Percentiles rank a stretch among this genome's conserved stretches.
Evolutionary conservation across 2,888 invertebrate species (phyloP).

Genomic region (Daptonema setosum): DNA sequence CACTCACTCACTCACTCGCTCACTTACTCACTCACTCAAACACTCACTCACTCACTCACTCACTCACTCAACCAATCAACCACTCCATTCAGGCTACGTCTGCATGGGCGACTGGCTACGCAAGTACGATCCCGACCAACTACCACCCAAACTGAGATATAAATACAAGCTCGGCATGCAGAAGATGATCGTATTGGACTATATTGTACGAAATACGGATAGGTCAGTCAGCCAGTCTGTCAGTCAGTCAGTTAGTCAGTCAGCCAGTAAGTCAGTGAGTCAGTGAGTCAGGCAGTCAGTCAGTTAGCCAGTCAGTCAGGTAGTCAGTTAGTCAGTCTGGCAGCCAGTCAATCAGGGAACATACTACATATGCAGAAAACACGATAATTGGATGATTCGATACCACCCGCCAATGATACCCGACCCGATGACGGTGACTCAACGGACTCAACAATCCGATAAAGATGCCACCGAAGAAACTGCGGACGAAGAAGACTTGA

Average conservation of each 20-base stretch:
- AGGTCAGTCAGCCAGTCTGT: not conserved
- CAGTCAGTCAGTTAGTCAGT: not conserved
- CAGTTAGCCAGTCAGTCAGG: not conserved
- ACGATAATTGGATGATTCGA: not conserved
- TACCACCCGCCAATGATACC: not conserved
- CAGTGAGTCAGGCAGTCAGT: not conserved
- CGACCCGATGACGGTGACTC: too few relatives aligned
- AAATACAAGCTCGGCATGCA: not conserved
- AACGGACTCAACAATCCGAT: not conserved
- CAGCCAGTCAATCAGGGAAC: too few relatives aligned
- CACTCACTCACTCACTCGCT: too few relatives aligned
- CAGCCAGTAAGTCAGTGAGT: not conserved
- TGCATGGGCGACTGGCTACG: not conserved
- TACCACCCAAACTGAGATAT: slow-evolving; percentile 26
- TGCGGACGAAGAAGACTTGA: too few relatives aligned
- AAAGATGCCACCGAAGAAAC: not conserved
- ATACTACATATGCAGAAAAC: not conserved
- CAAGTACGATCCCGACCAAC: slow-evolving; percentile 52
- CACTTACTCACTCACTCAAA: too few relatives aligned
- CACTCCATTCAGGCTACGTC: too few relatives aligned
- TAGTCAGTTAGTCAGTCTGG: not conserved
- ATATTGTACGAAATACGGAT: slow-evolving; percentile 22
- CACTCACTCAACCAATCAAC: too few relatives aligned
- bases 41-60: too few relatives aligned
- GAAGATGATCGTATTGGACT: slow-evolving; percentile 18